A percentile compares a stretch with the other conserved stretches of the same genome.
Evolutionary conservation across 2,797 vertebrate genomes (phyloP).

Genomic region (Clarias laeviceps): DNA sequence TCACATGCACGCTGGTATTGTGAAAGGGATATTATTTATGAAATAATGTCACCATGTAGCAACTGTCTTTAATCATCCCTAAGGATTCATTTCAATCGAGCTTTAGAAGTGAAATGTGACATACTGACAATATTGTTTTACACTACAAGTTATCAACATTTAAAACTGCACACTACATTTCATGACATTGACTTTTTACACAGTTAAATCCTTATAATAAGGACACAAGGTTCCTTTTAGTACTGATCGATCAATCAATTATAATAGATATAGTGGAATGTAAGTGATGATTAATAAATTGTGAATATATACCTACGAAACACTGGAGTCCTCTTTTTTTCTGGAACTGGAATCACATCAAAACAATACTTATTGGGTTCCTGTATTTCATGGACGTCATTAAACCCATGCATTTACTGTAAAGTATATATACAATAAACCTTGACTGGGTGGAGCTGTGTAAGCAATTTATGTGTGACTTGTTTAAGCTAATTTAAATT

Average conservation of each 20-base stretch:
- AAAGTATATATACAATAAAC: background rate
- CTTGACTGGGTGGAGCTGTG: background rate
- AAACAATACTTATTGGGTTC: background rate
- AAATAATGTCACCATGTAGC: constrained; percentile 2
- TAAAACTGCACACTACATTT: background rate
- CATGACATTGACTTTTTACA: background rate
- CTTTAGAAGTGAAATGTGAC: background rate
- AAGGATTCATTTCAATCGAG: background rate
- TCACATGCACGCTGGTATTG: background rate
- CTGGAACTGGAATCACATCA: background rate
- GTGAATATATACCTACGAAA: background rate
- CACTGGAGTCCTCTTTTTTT: background rate
- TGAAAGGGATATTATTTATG: background rate
- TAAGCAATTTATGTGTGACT: background rate
- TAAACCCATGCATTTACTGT: background rate
- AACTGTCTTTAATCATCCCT: background rate
- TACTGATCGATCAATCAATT: background rate
- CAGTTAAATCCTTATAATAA: background rate
- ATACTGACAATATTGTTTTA: background rate
- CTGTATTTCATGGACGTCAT: background rate
- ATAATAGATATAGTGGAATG: background rate
- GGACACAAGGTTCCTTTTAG: background rate
- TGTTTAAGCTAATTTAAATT: background rate
- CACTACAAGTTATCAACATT: background rate
- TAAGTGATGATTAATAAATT: constrained; percentile 11